Percentiles rank a stretch among this genome's conserved stretches.
Conservation (phyloP, 2,888 invertebrate species). For the Drosophila formosana region DNA sequence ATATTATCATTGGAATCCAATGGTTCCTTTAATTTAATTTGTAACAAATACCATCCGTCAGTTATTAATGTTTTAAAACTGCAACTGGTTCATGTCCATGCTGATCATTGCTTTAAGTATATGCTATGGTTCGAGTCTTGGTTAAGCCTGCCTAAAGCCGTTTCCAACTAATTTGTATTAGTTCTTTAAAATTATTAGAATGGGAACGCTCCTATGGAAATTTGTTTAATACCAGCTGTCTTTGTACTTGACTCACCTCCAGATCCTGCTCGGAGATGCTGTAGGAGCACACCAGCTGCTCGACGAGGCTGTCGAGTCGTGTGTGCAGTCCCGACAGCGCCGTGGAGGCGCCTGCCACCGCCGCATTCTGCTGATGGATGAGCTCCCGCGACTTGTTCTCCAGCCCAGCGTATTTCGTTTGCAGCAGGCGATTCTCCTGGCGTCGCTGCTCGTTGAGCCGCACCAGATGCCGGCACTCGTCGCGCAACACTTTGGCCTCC, state of each 20-base stretch:
- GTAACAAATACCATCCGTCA: too few species aligned
- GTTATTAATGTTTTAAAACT: too few species aligned
- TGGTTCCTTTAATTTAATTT: too few species aligned
- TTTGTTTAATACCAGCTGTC: too few species aligned
- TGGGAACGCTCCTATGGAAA: too few species aligned
- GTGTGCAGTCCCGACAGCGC: constrained; percentile 89
- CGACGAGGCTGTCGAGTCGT: constrained; percentile 89
- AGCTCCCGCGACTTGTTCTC: constrained; percentile 88
- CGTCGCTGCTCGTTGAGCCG: constrained; percentile 92
- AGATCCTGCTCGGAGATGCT: constrained; percentile 91
- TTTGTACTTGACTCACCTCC: constrained; percentile 86
- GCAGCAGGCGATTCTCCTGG: constrained; percentile 89
- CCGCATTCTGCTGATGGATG: constrained; percentile 89
- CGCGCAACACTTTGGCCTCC: constrained; percentile 88
- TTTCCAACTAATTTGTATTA: too few species aligned
- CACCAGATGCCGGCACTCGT: constrained; percentile 92
- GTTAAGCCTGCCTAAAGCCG: too few species aligned
- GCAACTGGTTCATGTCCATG: too few species aligned
- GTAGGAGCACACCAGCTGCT: constrained; percentile 90
- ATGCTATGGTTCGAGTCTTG: too few species aligned
- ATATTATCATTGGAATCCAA: too few species aligned
- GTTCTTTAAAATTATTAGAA: too few species aligned
- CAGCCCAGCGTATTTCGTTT: constrained; percentile 88
- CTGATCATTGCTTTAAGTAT: too few species aligned
- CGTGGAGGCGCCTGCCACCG: constrained; percentile 89